phyloP scores from a whole-genome alignment of 2,797 vertebrate genomes.

The Pantherophis alleghaniensis region DNA sequence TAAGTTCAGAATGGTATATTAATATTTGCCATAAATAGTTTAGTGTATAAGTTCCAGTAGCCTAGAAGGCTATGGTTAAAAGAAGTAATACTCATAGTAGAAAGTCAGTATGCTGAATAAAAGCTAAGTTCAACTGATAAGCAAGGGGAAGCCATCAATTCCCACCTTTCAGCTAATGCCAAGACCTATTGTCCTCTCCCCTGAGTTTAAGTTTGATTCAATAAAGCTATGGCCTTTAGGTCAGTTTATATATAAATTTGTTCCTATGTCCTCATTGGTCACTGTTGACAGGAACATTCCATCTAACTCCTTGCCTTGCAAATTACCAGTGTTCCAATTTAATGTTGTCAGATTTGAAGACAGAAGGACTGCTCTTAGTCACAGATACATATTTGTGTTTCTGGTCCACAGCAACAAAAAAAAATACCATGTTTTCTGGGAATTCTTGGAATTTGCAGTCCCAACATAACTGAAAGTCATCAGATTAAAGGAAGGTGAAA shows the following conservation, averaged over 20 bases:
- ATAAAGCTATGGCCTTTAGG: conserved; percentile 41
- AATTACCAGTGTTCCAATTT: conserved; percentile 15
- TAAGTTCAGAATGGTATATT: background rate
- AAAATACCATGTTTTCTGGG: background rate
- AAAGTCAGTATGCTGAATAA: conserved; percentile 2
- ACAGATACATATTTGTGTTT: conserved; percentile 16
- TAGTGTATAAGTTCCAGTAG: background rate
- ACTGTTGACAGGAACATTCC: conserved; percentile 20
- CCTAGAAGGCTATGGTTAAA: background rate
- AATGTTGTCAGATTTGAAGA: conserved; percentile 28
- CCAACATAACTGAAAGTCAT: background rate
- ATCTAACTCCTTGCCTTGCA: conserved; percentile 39
- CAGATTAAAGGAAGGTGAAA: background rate
- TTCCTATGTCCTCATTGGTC: conserved; percentile 18
- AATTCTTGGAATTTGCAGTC: background rate
- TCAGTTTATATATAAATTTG: conserved; percentile 45
- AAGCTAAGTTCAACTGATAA: conserved; percentile 11
- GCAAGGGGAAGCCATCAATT: conserved; percentile 19
- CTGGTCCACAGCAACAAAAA: conserved; percentile 1
- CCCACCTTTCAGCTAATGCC: conserved; percentile 18
- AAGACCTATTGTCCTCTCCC: conserved; percentile 8
- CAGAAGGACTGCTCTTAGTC: conserved; percentile 35
- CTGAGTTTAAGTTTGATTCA: conserved; percentile 47
- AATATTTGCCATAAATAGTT: background rate
- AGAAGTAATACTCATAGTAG: background rate